Conservation (phyloP, 2,797 vertebrate genomes). For the Pristis pectinata region DNA sequence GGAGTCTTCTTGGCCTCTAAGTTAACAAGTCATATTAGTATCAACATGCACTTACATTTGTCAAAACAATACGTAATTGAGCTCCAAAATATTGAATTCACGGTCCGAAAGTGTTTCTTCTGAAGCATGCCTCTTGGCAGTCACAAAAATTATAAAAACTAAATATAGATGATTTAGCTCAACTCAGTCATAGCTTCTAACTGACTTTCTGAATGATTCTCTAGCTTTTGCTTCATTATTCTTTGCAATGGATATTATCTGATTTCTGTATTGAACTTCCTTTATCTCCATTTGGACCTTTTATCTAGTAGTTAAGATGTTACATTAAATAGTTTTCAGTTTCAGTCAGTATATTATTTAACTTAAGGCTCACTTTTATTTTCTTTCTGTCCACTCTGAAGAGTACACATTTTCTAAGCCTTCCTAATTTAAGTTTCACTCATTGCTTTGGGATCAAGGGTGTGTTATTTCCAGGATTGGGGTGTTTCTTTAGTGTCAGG, state of each 20-base stretch:
- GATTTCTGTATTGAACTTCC: too few relatives aligned
- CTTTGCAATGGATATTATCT: too few relatives aligned
- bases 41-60: background rate
- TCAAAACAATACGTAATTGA: background rate
- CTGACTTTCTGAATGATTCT: too few relatives aligned
- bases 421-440: background rate
- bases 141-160: background rate
- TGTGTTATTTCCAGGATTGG: background rate
- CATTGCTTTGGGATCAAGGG: background rate
- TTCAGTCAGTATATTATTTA: too few relatives aligned
- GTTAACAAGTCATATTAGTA: conserved; percentile 16
- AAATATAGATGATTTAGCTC: background rate
- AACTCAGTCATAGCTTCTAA: background rate
- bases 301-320: too few relatives aligned
- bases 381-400: too few relatives aligned
- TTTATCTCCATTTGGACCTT: too few relatives aligned
- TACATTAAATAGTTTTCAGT: too few relatives aligned
- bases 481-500: background rate
- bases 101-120: background rate
- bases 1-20: background rate
- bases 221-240: too few relatives aligned
- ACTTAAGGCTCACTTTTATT: too few relatives aligned
- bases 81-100: background rate
- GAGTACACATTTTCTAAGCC: too few relatives aligned
- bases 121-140: background rate